These are phyloP conservation scores for Thyatira batis DNA, from an alignment of 2,888 invertebrate species.

Conservation along the genomic window DNA sequence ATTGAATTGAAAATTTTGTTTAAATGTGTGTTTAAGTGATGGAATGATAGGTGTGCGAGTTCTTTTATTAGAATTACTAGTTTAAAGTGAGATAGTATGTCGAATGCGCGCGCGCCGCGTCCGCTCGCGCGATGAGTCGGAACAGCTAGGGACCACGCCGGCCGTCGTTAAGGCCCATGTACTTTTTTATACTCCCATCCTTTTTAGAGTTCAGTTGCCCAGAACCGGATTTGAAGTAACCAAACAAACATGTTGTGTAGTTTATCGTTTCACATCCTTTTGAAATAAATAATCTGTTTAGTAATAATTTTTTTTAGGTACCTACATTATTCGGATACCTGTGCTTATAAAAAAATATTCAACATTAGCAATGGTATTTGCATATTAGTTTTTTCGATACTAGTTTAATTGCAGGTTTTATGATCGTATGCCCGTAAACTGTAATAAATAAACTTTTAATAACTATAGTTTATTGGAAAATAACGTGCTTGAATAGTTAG, in stretches of 20 bases:
- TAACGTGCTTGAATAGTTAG: too few species aligned
- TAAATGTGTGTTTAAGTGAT: not conserved
- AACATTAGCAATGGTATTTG: too few species aligned
- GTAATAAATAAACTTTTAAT: not conserved
- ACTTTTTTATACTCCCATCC: constrained; percentile 53
- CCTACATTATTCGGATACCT: too few species aligned
- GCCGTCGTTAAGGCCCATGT: constrained; percentile 29
- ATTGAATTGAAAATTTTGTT: not conserved
- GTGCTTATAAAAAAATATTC: too few species aligned
- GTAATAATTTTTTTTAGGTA: too few species aligned
- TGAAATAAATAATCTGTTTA: not conserved
- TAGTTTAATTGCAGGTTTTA: not conserved
- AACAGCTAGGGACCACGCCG: constrained; percentile 39
- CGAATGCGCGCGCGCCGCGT: constrained; percentile 30
- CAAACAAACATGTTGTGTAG: not conserved
- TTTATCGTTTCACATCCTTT: not conserved
- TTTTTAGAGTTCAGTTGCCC: constrained; percentile 53
- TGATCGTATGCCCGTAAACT: not conserved
- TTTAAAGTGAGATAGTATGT: constrained; percentile 19
- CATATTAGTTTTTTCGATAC: not conserved
- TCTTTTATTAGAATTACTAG: constrained; percentile 14
- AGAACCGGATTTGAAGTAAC: constrained; percentile 29
- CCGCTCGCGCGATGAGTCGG: constrained; percentile 48
- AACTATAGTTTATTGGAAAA: not conserved
- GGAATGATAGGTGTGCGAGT: not conserved